Conservation (phyloP, 1,140 invertebrate species). For the Propsilocerus akamusi region DNA sequence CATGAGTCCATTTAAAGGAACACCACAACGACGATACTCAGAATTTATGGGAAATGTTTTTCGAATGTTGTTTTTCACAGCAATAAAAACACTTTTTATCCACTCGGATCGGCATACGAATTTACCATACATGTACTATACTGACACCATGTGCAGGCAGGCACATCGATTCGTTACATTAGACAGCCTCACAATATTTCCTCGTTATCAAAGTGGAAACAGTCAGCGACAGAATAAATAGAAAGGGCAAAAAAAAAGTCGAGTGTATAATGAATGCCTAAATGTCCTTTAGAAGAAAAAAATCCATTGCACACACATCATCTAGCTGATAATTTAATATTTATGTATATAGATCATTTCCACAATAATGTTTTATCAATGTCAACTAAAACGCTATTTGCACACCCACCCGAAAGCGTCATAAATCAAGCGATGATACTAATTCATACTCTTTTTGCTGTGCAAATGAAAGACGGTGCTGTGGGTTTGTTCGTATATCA, state of each 20-base stretch:
- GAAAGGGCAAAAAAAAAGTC: background rate
- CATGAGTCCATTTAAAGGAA: background rate
- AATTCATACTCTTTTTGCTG: constrained; percentile 1
- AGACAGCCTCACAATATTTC: constrained; percentile 3
- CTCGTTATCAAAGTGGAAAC: background rate
- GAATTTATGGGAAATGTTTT: constrained; percentile 4
- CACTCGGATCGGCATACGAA: too few species aligned
- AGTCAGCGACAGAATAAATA: background rate
- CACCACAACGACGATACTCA: too few species aligned
- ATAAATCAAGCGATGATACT: constrained; percentile 1
- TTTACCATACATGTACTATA: too few species aligned
- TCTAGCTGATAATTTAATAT: background rate
- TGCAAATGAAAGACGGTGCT: too few species aligned
- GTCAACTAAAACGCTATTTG: background rate
- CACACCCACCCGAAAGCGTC: background rate
- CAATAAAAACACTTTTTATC: too few species aligned
- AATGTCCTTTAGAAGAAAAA: background rate
- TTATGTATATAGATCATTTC: background rate
- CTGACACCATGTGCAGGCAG: too few species aligned
- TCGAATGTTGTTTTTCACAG: background rate
- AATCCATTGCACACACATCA: background rate
- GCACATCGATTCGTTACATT: background rate
- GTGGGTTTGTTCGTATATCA: too few species aligned
- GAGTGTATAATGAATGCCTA: too few species aligned
- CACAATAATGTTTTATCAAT: background rate